Evolutionary conservation across 2,888 invertebrate species (phyloP).

Genomic region (Drosophila dives): DNA sequence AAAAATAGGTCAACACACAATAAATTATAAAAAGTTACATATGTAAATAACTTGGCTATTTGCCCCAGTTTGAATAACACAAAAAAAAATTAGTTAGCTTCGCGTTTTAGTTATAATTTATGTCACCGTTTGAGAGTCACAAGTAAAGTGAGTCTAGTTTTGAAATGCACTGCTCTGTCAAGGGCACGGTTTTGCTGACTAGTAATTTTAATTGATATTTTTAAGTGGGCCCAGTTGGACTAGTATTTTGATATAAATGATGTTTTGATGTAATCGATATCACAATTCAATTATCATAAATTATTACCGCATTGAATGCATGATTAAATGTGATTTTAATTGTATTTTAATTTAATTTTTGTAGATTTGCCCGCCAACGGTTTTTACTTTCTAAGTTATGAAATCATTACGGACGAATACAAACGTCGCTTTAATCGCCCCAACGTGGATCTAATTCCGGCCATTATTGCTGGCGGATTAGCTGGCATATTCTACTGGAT

Average conservation of each 20-base stretch:
- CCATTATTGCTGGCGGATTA: conserved; percentile 96
- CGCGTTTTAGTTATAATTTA: not conserved
- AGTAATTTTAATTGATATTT: conserved; percentile 13
- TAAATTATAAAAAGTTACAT: not conserved
- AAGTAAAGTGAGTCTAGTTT: not conserved
- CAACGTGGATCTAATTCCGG: conserved; percentile 87
- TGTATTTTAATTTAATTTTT: conserved; percentile 48
- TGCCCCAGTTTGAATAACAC: too few relatives aligned
- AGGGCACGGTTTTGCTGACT: conserved; percentile 1
- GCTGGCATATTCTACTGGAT: conserved; percentile 99
- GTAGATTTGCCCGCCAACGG: conserved; percentile 98
- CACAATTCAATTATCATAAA: conserved; percentile 36
- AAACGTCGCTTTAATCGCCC: conserved; percentile 87
- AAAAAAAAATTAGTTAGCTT: too few relatives aligned
- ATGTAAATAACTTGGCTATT: not conserved
- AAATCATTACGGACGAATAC: conserved; percentile 92
- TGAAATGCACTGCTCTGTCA: not conserved
- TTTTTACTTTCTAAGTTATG: conserved; percentile 98
- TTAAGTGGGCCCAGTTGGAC: conserved; percentile 23
- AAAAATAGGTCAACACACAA: not conserved
- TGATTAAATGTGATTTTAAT: conserved; percentile 3
- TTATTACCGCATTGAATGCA: conserved; percentile 15
- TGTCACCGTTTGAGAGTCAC: not conserved
- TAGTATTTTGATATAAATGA: conserved; percentile 1
- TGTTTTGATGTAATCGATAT: conserved; percentile 38